These are phyloP conservation scores for Coecobrya sp. DNA, from an alignment of 2,888 invertebrate genomes.

Conservation along the genomic window DNA sequence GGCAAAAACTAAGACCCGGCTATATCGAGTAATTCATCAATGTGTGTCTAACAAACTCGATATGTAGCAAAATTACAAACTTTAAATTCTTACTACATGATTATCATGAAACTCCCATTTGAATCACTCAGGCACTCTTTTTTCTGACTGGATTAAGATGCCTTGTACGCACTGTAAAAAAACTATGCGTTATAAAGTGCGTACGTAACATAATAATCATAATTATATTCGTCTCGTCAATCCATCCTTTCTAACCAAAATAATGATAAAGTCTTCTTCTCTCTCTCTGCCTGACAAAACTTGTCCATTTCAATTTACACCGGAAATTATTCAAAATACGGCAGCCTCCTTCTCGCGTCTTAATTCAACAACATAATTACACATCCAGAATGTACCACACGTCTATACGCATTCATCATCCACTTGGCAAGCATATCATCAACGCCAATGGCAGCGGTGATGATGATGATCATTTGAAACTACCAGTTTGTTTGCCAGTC, in stretches of 20 bases:
- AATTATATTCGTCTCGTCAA: background rate
- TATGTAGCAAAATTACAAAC: background rate
- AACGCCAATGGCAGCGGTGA: slow-evolving; percentile 5
- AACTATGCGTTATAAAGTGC: background rate
- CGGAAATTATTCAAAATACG: slow-evolving; percentile 71
- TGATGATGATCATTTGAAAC: slow-evolving; percentile 32
- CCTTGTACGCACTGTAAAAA: slow-evolving; percentile 14
- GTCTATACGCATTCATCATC: slow-evolving; percentile 63
- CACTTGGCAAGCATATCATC: slow-evolving; percentile 57
- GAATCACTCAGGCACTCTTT: background rate
- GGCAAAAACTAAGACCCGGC: slow-evolving; percentile 12
- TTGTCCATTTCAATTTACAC: slow-evolving; percentile 79
- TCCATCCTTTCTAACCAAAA: slow-evolving; percentile 16
- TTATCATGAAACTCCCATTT: background rate
- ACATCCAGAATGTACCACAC: slow-evolving; percentile 48
- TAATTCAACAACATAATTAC: slow-evolving; percentile 76
- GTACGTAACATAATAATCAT: slow-evolving; percentile 27
- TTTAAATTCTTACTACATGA: background rate
- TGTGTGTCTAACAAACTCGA: background rate
- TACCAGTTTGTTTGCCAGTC: slow-evolving; percentile 36
- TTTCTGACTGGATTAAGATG: background rate
- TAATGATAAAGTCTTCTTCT: background rate
- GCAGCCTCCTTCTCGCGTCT: slow-evolving; percentile 51
- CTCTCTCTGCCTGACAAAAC: slow-evolving; percentile 33
- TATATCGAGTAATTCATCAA: slow-evolving; percentile 65